Conservation (phyloP, 1,140 invertebrate genomes). For the Philotrypesis tridentata region DNA sequence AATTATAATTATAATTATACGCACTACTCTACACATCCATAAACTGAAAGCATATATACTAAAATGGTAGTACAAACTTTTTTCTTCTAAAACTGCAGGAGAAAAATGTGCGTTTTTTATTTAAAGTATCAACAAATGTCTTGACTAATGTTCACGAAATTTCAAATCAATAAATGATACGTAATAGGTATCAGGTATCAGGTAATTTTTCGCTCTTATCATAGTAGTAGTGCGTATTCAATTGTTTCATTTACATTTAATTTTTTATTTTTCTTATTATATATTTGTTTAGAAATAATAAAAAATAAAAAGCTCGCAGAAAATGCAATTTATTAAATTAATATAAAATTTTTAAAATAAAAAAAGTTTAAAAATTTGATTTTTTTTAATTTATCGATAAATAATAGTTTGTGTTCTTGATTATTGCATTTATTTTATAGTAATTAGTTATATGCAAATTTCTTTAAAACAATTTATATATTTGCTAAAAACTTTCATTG, state of each 20-base stretch:
- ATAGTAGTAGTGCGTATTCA: background rate
- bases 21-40: background rate
- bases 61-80: background rate
- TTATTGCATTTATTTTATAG: too few species aligned
- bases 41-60: background rate
- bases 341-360: too few species aligned
- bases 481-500: too few species aligned
- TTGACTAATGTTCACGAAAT: conserved; percentile 3
- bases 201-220: too few species aligned
- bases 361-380: too few species aligned
- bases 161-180: conserved; percentile 17
- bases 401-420: too few species aligned
- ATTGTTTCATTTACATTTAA: background rate
- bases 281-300: background rate
- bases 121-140: background rate
- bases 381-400: too few species aligned
- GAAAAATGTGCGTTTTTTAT: conserved; percentile 38
- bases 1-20: background rate
- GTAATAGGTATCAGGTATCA: background rate
- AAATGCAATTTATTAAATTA: too few species aligned
- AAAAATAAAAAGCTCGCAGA: too few species aligned
- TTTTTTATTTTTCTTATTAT: background rate
- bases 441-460: too few species aligned
- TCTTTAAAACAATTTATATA: too few species aligned
- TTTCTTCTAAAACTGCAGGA: conserved; percentile 15